Conservation (phyloP, 30 jellyfish, hydroid and myxozoan species). For the Cassiopea xamachana region DNA sequence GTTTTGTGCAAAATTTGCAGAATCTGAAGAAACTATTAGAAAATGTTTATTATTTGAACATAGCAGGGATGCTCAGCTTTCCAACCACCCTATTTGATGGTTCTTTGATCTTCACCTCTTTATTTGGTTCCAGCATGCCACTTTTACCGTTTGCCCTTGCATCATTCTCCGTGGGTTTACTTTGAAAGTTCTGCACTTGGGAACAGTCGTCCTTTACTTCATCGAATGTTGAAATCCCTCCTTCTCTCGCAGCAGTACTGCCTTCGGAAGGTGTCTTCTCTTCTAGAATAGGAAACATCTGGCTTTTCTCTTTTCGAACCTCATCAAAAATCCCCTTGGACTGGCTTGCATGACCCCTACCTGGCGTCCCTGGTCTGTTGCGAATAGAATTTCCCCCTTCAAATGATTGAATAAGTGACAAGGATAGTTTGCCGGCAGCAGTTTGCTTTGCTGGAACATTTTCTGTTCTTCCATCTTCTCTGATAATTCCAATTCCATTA, state of each 20-base stretch:
- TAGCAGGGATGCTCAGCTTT: conserved; percentile 37
- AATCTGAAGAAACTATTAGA: no score
- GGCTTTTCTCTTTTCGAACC: background rate
- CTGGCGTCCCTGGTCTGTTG: conserved; percentile 60
- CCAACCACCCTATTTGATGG: conserved; percentile 14
- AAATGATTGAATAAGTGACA: conserved; percentile 28
- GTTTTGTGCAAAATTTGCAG: background rate
- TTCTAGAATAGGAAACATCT: background rate
- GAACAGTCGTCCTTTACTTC: background rate
- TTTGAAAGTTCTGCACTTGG: background rate
- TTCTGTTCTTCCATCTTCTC: conserved; percentile 1
- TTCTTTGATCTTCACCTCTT: background rate
- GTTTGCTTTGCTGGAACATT: background rate
- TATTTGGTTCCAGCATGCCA: background rate
- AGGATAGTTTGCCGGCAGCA: conserved; percentile 31
- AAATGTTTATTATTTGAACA: conserved; percentile 14
- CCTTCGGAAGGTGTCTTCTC: background rate
- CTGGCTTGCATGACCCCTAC: background rate
- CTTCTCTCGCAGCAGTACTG: background rate
- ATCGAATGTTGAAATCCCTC: conserved; percentile 9
- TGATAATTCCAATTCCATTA: conserved; percentile 25
- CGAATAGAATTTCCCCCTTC: background rate
- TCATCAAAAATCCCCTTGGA: background rate
- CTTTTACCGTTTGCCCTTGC: background rate
- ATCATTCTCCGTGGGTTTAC: background rate